phyloP scores from a whole-genome alignment of 2,113 vertebrate species.

The human region DNA sequence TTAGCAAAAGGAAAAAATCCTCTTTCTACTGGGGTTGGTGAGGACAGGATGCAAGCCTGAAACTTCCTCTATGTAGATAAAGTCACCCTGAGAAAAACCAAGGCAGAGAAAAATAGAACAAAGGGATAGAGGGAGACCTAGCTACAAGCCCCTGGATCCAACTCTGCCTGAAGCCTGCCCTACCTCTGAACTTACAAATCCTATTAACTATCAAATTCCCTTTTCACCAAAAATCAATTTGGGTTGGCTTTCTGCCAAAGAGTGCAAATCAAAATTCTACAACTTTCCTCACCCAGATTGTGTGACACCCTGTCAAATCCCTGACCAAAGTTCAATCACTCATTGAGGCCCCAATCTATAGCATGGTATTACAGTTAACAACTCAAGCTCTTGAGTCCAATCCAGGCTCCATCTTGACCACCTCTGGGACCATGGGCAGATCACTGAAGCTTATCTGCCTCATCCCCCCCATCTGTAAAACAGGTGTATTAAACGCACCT shows the following conservation, averaged over 20 bases:
- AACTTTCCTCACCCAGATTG: background rate
- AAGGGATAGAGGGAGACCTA: background rate
- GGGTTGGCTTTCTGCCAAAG: background rate
- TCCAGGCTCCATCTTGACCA: background rate
- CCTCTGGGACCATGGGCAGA: background rate
- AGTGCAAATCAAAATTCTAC: background rate
- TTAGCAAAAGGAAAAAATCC: background rate
- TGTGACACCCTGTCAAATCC: background rate
- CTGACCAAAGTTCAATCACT: background rate
- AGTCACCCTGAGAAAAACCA: background rate
- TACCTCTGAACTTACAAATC: background rate
- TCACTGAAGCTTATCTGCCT: background rate
- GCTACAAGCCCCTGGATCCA: background rate
- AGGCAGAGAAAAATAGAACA: background rate
- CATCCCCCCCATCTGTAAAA: background rate
- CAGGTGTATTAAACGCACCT: background rate
- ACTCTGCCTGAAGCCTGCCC: accelerated
- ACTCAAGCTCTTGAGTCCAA: background rate
- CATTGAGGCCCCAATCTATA: background rate
- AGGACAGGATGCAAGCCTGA: background rate
- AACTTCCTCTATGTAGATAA: background rate
- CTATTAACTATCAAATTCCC: background rate
- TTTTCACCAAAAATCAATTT: background rate
- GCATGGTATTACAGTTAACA: background rate
- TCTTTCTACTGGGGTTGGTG: background rate